phyloP scores from a whole-genome alignment of 1,140 invertebrate species.

The Hesperophylax magnus region DNA sequence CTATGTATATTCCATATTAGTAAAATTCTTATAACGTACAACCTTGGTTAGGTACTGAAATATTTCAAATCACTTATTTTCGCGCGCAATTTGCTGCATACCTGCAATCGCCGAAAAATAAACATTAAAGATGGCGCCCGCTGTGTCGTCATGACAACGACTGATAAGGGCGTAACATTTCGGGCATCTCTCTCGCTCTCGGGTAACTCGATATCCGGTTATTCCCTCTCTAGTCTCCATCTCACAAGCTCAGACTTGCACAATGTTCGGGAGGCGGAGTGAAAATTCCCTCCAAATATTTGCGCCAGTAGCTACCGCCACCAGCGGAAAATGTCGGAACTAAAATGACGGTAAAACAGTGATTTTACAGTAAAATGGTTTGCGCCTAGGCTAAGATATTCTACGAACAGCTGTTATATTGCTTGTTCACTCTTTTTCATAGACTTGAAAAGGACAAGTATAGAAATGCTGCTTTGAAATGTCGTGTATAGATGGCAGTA shows the following conservation, averaged over 20 bases:
- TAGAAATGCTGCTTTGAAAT: not conserved
- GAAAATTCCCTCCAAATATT: not conserved
- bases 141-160: slow-evolving; percentile 61
- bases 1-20: too few relatives aligned
- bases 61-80: slow-evolving; percentile 4
- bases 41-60: too few relatives aligned
- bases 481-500: slow-evolving; percentile 18
- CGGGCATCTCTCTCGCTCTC: slow-evolving; percentile 29
- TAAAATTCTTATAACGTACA: too few relatives aligned
- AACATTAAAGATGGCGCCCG: slow-evolving; percentile 62
- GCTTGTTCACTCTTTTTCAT: slow-evolving; percentile 14
- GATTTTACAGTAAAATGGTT: slow-evolving; percentile 30
- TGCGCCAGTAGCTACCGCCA: slow-evolving; percentile 3
- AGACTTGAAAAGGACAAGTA: not conserved
- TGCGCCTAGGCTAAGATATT: slow-evolving; percentile 23
- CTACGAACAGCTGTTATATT: slow-evolving; percentile 13
- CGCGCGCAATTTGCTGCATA: slow-evolving; percentile 30
- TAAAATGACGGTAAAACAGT: slow-evolving; percentile 34
- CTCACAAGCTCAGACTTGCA: slow-evolving; percentile 3
- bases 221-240: slow-evolving; percentile 11
- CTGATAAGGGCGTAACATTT: slow-evolving; percentile 59
- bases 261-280: slow-evolving; percentile 39
- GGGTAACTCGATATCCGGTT: slow-evolving; percentile 21
- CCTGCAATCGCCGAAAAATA: slow-evolving; percentile 40
- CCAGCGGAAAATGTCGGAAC: slow-evolving; percentile 4